Percentiles rank a stretch among this genome's conserved stretches.
These are phyloP conservation scores for Ophion slaviceki DNA, from an alignment of 2,888 invertebrate genomes.

Conservation along the genomic window DNA sequence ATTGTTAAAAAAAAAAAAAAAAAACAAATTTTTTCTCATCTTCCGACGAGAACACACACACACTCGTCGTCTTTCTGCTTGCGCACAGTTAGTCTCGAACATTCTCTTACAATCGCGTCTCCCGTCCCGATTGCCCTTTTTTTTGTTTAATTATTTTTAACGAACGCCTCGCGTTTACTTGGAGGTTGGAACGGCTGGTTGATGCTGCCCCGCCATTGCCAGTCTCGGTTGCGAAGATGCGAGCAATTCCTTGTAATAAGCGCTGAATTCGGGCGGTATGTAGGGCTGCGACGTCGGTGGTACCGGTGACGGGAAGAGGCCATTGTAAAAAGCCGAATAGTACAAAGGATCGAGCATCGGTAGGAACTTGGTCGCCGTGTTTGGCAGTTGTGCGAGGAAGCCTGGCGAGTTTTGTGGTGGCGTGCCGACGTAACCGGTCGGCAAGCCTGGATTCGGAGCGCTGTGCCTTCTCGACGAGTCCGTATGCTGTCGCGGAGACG, in stretches of 20 bases:
- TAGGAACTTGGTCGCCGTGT: conserved; percentile 81
- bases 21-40: not conserved
- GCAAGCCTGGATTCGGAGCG: conserved; percentile 73
- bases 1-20: not conserved
- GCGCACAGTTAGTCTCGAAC: not conserved
- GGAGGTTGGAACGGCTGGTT: conserved; percentile 81
- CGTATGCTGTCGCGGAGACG: conserved; percentile 54
- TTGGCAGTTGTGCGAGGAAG: conserved; percentile 80
- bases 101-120: not conserved
- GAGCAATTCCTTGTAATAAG: conserved; percentile 85
- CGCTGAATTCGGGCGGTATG: conserved; percentile 83
- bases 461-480: conserved; percentile 74
- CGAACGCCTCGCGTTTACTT: conserved; percentile 75
- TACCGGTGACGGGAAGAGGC: conserved; percentile 82
- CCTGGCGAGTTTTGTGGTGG: conserved; percentile 74
- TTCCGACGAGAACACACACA: not conserved
- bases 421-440: conserved; percentile 75
- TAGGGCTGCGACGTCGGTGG: conserved; percentile 79
- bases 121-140: not conserved
- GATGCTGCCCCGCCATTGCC: conserved; percentile 79
- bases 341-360: conserved; percentile 84
- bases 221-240: conserved; percentile 83
- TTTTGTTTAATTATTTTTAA: not conserved
- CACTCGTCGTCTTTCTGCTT: not conserved
- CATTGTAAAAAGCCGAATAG: conserved; percentile 84